These are phyloP conservation scores for Drosophila nigritarsus DNA, from an alignment of 2,888 invertebrate species.

Conservation along the genomic window DNA sequence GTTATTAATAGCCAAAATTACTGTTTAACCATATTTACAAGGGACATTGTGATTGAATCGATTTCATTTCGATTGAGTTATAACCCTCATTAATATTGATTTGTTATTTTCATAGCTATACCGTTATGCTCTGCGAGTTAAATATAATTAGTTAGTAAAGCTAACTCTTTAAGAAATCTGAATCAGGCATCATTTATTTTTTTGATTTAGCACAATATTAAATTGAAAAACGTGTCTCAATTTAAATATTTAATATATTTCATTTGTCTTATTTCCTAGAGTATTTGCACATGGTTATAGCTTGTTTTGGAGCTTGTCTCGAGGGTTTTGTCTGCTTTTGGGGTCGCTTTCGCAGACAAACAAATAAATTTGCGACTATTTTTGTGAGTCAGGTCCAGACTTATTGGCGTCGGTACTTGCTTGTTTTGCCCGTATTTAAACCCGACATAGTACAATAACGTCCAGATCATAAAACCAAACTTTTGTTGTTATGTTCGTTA, in stretches of 20 bases:
- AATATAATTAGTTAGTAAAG: background rate
- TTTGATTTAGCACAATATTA: background rate
- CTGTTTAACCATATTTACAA: slow-evolving; percentile 1
- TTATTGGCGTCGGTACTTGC: slow-evolving; percentile 71
- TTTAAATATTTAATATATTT: background rate
- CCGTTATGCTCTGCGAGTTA: background rate
- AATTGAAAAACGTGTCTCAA: background rate
- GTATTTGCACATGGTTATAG: slow-evolving; percentile 21
- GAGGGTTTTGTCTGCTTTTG: slow-evolving; percentile 49
- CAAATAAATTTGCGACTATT: slow-evolving; percentile 56
- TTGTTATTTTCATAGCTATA: background rate
- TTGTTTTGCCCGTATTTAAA: slow-evolving; percentile 60
- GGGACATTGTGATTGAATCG: slow-evolving; percentile 4
- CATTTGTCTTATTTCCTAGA: slow-evolving; percentile 12
- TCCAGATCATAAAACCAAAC: slow-evolving; percentile 64
- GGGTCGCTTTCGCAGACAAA: slow-evolving; percentile 52
- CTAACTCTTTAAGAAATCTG: background rate
- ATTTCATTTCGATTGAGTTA: background rate
- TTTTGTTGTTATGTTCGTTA: slow-evolving; percentile 52
- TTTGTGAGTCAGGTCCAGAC: slow-evolving; percentile 73
- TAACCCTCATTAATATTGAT: slow-evolving; percentile 13
- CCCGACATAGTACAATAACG: slow-evolving; percentile 35
- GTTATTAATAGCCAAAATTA: slow-evolving; percentile 22
- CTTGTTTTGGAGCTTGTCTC: background rate
- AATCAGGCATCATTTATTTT: background rate